These are phyloP conservation scores for Lithophane ornitopus DNA, from an alignment of 2,888 invertebrate species.

Conservation along the genomic window DNA sequence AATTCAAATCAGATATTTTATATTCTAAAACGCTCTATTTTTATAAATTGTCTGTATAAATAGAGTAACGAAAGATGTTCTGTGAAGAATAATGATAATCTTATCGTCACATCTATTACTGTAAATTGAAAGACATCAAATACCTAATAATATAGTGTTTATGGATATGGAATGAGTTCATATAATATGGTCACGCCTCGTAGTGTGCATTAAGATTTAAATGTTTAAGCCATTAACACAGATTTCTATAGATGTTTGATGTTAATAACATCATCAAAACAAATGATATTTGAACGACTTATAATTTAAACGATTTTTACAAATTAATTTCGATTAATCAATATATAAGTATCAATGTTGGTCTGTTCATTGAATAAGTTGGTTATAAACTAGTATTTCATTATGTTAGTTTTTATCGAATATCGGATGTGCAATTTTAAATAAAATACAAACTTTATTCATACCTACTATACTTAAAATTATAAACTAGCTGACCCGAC, in stretches of 20 bases:
- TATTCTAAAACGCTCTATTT: conserved; percentile 11
- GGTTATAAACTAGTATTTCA: too few species aligned
- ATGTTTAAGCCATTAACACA: conserved; percentile 35
- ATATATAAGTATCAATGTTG: neutral
- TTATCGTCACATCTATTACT: neutral
- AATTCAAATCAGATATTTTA: conserved; percentile 15
- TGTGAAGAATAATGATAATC: neutral
- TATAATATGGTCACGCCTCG: neutral
- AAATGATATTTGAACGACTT: conserved; percentile 23
- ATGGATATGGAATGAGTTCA: neutral
- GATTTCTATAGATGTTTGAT: conserved; percentile 9
- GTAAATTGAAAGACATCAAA: neutral
- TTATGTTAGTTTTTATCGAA: neutral
- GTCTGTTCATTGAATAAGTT: neutral
- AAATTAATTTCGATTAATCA: neutral
- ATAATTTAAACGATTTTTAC: neutral
- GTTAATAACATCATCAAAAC: conserved; percentile 49
- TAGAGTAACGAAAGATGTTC: neutral
- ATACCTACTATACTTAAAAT: too few species aligned
- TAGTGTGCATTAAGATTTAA: conserved; percentile 23
- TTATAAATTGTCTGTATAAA: neutral
- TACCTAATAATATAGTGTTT: neutral
- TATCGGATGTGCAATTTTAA: neutral
- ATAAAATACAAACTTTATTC: neutral
- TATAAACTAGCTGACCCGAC: neutral